phyloP scores from a whole-genome alignment of 2,888 invertebrate species.

The Lasioglossum calceatum region DNA sequence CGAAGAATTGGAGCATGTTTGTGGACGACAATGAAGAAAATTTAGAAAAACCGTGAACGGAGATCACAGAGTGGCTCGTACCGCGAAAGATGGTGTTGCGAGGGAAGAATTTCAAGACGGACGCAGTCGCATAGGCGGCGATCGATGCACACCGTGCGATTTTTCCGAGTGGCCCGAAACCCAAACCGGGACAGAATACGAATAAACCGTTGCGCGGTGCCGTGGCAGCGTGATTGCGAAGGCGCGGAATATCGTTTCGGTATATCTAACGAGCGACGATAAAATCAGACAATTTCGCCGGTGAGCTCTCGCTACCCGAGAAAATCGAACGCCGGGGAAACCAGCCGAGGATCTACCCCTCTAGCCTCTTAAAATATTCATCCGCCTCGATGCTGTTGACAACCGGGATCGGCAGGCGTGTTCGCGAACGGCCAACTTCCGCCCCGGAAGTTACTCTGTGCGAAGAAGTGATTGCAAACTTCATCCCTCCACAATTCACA shows the following conservation, averaged over 20 bases:
- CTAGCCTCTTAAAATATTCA: background rate
- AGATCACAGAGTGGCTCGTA: background rate
- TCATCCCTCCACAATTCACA: background rate
- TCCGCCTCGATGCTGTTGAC: constrained; percentile 1
- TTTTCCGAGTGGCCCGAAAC: constrained; percentile 37
- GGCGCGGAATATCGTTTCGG: constrained; percentile 22
- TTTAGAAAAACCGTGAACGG: background rate
- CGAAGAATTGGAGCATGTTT: background rate
- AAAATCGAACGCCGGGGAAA: constrained; percentile 9
- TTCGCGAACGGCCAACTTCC: background rate
- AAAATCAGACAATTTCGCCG: constrained; percentile 27
- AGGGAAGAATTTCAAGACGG: constrained; percentile 31
- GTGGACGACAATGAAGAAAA: background rate
- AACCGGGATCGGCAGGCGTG: background rate
- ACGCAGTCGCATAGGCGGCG: constrained; percentile 51
- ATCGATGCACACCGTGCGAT: constrained; percentile 42
- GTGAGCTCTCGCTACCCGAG: background rate
- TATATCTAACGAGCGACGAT: constrained; percentile 25
- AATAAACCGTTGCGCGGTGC: background rate
- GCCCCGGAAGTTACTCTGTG: background rate
- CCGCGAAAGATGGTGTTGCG: background rate
- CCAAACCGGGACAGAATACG: constrained; percentile 19
- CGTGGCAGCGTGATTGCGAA: constrained; percentile 14
- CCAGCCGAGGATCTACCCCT: background rate
- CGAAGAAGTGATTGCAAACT: background rate